These are phyloP conservation scores for Poeciliopsis turneri DNA, from an alignment of 2,797 vertebrate genomes.

Conservation along the genomic window DNA sequence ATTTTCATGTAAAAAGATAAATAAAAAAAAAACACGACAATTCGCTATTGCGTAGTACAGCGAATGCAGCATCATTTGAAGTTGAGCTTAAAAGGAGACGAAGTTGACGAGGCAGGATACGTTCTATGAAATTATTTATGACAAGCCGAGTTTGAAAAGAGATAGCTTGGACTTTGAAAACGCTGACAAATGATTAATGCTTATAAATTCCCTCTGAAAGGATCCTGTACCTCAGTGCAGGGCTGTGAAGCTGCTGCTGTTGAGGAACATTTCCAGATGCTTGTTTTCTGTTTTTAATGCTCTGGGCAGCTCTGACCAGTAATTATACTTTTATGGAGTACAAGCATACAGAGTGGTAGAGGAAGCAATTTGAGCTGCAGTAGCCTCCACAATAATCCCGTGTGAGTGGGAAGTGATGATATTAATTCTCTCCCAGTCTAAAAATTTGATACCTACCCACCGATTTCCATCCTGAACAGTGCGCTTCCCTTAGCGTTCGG, in stretches of 20 bases:
- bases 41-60: not conserved
- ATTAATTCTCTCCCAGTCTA: slow-evolving; percentile 69
- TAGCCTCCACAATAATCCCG: slow-evolving; percentile 52
- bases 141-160: not conserved
- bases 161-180: not conserved
- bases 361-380: slow-evolving; percentile 47
- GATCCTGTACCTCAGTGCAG: slow-evolving; percentile 1
- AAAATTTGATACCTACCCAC: slow-evolving; percentile 65
- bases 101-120: not conserved
- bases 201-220: not conserved
- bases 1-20: not conserved
- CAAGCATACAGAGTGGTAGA: slow-evolving; percentile 44
- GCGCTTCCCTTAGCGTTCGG: slow-evolving; percentile 41
- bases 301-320: slow-evolving; percentile 30
- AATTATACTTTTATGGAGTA: slow-evolving; percentile 48
- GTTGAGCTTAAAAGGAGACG: not conserved
- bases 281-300: slow-evolving; percentile 17
- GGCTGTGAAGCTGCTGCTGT: slow-evolving; percentile 8
- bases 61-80: not conserved
- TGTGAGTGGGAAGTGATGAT: slow-evolving; percentile 66
- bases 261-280: slow-evolving; percentile 18
- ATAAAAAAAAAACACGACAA: not conserved
- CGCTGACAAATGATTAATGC: not conserved
- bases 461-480: slow-evolving; percentile 52
- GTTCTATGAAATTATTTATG: not conserved